phyloP scores from a whole-genome alignment of 2,888 invertebrate species.

The Fragum sueziense region DNA sequence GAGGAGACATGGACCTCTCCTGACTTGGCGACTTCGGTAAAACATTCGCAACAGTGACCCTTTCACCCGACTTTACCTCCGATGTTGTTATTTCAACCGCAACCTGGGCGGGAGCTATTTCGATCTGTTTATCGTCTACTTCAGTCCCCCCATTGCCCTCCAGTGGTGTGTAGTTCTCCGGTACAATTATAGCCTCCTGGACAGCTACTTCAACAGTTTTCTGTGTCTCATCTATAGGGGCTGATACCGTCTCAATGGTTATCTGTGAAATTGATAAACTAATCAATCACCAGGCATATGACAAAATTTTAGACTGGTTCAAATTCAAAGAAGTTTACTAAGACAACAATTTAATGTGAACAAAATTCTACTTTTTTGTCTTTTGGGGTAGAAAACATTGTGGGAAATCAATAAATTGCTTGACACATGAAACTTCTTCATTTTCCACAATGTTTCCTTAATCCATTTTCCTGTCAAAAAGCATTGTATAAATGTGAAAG shows the following conservation, averaged over 20 bases:
- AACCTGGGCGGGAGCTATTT: conserved; percentile 7
- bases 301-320: no score
- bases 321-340: no score
- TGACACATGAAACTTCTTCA: no score
- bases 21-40: conserved; percentile 26
- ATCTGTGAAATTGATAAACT: conserved; percentile 20
- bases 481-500: no score
- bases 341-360: no score
- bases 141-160: conserved; percentile 17
- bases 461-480: no score
- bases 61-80: conserved; percentile 17
- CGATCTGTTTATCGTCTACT: conserved; percentile 8
- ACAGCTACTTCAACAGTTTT: conserved; percentile 32
- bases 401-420: no score
- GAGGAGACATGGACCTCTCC: conserved; percentile 57
- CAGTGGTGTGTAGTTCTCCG: conserved; percentile 54
- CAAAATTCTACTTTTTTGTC: no score
- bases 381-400: no score
- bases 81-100: conserved; percentile 19
- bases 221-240: conserved; percentile 33
- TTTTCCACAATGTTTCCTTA: no score
- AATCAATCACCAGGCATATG: no score
- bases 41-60: not conserved
- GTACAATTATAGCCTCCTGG: conserved; percentile 42
- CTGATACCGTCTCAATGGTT: conserved; percentile 29